Percentiles rank a stretch among this genome's conserved stretches.
Conservation (phyloP, 2,888 invertebrate genomes). For the Gastrophysa polygoni region DNA sequence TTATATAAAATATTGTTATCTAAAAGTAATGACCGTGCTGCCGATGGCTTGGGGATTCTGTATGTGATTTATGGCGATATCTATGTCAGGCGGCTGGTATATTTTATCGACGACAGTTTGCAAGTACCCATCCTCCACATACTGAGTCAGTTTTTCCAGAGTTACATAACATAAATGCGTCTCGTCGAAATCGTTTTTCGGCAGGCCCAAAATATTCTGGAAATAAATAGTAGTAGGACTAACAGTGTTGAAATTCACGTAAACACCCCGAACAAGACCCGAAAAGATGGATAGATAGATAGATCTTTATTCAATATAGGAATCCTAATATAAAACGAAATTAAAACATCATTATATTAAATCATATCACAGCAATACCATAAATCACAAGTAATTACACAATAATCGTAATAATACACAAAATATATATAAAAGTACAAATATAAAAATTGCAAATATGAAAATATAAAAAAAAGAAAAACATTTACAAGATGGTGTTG, state of each 20-base stretch:
- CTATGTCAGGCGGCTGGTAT: constrained; percentile 53
- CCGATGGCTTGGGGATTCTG: constrained; percentile 54
- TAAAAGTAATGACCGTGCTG: constrained; percentile 55
- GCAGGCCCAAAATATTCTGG: constrained; percentile 54
- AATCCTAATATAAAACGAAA: too few relatives aligned
- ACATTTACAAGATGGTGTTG: too few relatives aligned
- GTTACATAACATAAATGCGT: constrained; percentile 52
- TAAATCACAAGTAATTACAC: too few relatives aligned
- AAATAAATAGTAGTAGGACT: constrained; percentile 17
- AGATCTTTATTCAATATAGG: too few relatives aligned
- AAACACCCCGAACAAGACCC: too few relatives aligned
- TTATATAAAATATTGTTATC: constrained; percentile 42
- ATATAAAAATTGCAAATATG: too few relatives aligned
- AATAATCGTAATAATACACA: too few relatives aligned
- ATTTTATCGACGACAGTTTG: constrained; percentile 66
- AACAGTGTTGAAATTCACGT: background rate
- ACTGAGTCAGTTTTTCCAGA: constrained; percentile 53
- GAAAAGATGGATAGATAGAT: too few relatives aligned
- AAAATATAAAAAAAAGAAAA: too few relatives aligned
- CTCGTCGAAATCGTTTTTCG: constrained; percentile 51
- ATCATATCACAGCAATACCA: too few relatives aligned
- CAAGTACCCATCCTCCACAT: constrained; percentile 63
- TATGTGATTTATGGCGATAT: constrained; percentile 53
- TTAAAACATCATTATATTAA: too few relatives aligned
- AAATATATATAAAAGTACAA: too few relatives aligned